A percentile compares a stretch with the other conserved stretches of the same genome.
Evolutionary conservation across 2,888 invertebrate genomes (phyloP).

Genomic region (Mylabris sibirica): DNA sequence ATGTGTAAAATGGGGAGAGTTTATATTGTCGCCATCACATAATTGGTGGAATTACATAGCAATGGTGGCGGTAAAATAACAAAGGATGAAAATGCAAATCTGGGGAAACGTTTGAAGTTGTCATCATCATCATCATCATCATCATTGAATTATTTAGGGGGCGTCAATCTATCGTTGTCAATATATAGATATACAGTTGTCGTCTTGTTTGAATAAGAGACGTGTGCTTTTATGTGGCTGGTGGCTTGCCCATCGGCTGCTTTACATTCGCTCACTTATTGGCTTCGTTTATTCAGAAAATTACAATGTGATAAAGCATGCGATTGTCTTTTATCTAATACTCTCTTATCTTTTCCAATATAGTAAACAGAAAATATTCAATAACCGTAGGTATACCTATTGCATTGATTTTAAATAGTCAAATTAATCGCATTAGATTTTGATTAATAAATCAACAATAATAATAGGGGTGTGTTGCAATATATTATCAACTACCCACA

Average conservation of each 20-base stretch:
- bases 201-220: constrained; percentile 34
- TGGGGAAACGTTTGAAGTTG: constrained; percentile 36
- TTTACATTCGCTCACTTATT: constrained; percentile 51
- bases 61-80: constrained; percentile 48
- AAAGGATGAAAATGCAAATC: constrained; percentile 51
- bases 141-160: neutral
- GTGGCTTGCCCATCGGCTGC: constrained; percentile 45
- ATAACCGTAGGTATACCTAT: too few relatives aligned
- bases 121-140: neutral
- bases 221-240: constrained; percentile 36
- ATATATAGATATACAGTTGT: neutral
- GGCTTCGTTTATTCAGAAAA: constrained; percentile 56
- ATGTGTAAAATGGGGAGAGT: neutral
- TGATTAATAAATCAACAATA: constrained; percentile 1
- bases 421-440: neutral
- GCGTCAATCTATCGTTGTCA: constrained; percentile 5
- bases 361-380: neutral
- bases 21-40: neutral
- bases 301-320: constrained; percentile 50
- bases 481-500: neutral
- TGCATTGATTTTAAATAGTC: neutral
- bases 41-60: constrained; percentile 11
- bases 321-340: constrained; percentile 22
- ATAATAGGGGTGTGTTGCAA: neutral
- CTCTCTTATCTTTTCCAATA: neutral